Percentiles rank a stretch among this genome's conserved stretches.
Evolutionary conservation across 1,140 invertebrate genomes (phyloP).

Genomic region (Drosophila ogumai): DNA sequence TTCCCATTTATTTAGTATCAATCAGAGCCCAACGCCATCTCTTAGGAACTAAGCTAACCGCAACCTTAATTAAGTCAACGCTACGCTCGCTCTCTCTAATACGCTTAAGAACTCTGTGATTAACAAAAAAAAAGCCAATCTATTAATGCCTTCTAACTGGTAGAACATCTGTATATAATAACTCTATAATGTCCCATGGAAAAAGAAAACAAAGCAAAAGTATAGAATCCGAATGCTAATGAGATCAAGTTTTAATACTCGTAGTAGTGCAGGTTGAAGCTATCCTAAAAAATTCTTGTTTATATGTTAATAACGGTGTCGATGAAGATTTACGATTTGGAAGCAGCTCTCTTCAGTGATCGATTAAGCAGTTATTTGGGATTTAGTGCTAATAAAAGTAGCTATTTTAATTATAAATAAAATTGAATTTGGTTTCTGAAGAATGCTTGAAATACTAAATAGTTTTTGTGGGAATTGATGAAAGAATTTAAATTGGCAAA

Average conservation of each 20-base stretch:
- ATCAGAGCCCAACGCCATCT: slow-evolving; percentile 33
- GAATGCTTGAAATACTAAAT: background rate
- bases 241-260: slow-evolving; percentile 49
- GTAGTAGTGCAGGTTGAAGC: slow-evolving; percentile 48
- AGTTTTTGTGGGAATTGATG: no score
- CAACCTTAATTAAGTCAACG: slow-evolving; percentile 22
- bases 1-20: slow-evolving; percentile 48
- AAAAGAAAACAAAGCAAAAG: slow-evolving; percentile 47
- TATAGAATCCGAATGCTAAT: slow-evolving; percentile 79
- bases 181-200: slow-evolving; percentile 24
- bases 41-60: slow-evolving; percentile 35
- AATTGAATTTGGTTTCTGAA: background rate
- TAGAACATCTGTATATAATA: slow-evolving; percentile 59
- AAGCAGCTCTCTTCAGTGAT: slow-evolving; percentile 13
- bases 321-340: slow-evolving; percentile 12
- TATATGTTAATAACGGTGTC: slow-evolving; percentile 9
- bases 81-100: slow-evolving; percentile 16
- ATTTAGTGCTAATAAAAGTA: slow-evolving; percentile 9
- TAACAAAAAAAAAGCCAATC: slow-evolving; percentile 20
- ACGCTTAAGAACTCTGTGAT: slow-evolving; percentile 21
- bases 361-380: background rate
- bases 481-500: background rate
- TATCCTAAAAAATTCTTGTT: slow-evolving; percentile 27
- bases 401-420: background rate
- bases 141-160: slow-evolving; percentile 44